These are phyloP conservation scores for Drosophila vallismaia DNA, from an alignment of 2,888 invertebrate genomes.

Conservation along the genomic window DNA sequence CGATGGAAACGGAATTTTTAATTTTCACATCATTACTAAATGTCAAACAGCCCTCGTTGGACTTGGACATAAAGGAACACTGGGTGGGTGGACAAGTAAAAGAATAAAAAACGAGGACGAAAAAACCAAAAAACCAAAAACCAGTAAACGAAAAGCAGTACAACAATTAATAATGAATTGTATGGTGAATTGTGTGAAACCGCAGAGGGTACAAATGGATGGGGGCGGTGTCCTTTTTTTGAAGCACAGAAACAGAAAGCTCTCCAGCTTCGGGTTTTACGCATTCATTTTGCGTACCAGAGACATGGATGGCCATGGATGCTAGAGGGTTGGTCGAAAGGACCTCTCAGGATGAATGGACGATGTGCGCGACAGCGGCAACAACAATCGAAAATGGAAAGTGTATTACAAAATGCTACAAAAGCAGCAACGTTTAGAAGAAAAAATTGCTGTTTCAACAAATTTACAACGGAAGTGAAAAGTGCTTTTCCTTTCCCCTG, in stretches of 20 bases:
- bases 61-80: not conserved
- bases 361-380: constrained; percentile 53
- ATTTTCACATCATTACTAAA: constrained; percentile 69
- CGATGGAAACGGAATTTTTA: constrained; percentile 65
- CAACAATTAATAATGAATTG: constrained; percentile 80
- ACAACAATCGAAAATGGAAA: constrained; percentile 61
- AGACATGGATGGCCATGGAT: constrained; percentile 32
- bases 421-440: constrained; percentile 52
- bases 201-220: constrained; percentile 40
- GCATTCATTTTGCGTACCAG: constrained; percentile 67
- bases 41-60: constrained; percentile 8
- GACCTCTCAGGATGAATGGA: constrained; percentile 56
- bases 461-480: constrained; percentile 77
- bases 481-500: constrained; percentile 47
- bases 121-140: not conserved
- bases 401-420: constrained; percentile 72
- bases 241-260: not conserved
- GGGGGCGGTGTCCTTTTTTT: not conserved
- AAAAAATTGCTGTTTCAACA: constrained; percentile 76
- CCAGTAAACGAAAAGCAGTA: constrained; percentile 55
- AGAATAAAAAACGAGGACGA: constrained; percentile 12
- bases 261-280: constrained; percentile 56
- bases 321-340: constrained; percentile 6
- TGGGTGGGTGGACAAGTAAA: not conserved
- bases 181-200: constrained; percentile 74